Evolutionary conservation across 2,113 vertebrate species (phyloP), one percentile per base, ranked within the genome.

Genomic region (Neotoma lepida): DNA sequence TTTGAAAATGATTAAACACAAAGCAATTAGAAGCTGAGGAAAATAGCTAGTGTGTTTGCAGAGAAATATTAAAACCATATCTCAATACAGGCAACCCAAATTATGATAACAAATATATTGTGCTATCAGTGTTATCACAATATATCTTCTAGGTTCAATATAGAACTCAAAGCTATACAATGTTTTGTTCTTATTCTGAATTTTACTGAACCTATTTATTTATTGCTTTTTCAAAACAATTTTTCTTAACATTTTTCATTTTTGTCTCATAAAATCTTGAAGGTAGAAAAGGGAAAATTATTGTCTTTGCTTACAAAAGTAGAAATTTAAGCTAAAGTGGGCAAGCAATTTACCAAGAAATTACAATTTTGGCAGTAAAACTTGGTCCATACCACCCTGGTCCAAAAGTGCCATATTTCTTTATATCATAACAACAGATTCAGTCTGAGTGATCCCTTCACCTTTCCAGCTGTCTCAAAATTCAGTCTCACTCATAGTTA

Each of bases 1-100:
- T 74, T 90, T 82, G 63, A 95, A 96, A 96, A 95, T 91, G 54
- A 97, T 94, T 93, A 90, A 92, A 87, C 30, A 88, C 58, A 95
- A 80, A 89, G 35, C 39, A 89, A 70, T 96, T 95, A 74, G 93
- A 95, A 95, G 44, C 64, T 89, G 58, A 90, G 46, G n/a, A 89
- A 96, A 96, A 93, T 2, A 80, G 41, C 64, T 61, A 94, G 26
- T 84, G 4, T 20, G 88, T 89, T 94, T 95, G 54, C 89, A 74
- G 44, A 80, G 35, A 89, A 92, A 93, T 96, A 95, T 94, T 95
- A 91, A 96, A 88, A 94, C 80, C 63, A 85, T 93, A 91, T 84
- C 44, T 96, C 80, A 95, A 91, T 91, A 85, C 51, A 93, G n/a
- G 84, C 84, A 87, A 94, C 35, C n/a, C 51, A 89, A n/a, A 96